Evolutionary conservation across 2,888 invertebrate genomes (phyloP), one percentile per base, ranked within the genome.

Genomic region (Neoscelio sp.): DNA sequence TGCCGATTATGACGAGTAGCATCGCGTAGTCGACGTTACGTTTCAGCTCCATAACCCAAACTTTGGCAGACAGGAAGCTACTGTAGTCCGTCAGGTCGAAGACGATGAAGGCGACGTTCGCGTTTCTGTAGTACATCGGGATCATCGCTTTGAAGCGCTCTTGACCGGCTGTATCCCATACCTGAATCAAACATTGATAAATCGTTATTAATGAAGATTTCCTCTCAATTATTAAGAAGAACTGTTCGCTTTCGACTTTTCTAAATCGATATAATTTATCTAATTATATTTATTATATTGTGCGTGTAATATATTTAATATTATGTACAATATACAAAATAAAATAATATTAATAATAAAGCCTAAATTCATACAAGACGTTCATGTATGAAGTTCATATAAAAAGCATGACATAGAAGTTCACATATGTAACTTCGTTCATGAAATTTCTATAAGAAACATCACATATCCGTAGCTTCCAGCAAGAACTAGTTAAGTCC

Each of bases 121-220:
- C 96, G 87, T 97, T 97, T 56, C 98, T 92, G 89, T 98, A 98
- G 89, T 98, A 98, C 96, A 98, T 97, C 4, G 98, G 98, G 0
- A 97, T 97, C 95, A 98, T 97, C 0, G 98, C 95, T 74, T 96
- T 93, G 89, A 97, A 98, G 52, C 96, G 90, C 90, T 97, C 97
- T 88, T 97, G 96, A 0, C 97, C 97, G 0, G 97, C 96, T 0
- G 97, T 97, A 90, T 97, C 97, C 97, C 97, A 97, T 2, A 97
- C 94, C 94, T 96, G 90, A 2, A 91, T 85, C 77, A 88, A 88
- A 78, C n/a, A 26, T 33, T 33, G 4, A 8, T 33, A 5, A 13
- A 5, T 5, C 2, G n/a, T 23, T n/a, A 17, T 33, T 17, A 62
- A 33, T 30, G 15, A n/a, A 18, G 15, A 50, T 38, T 7, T 8